Conservation (phyloP, 1,140 invertebrate species). For the Cephus cinctus region DNA sequence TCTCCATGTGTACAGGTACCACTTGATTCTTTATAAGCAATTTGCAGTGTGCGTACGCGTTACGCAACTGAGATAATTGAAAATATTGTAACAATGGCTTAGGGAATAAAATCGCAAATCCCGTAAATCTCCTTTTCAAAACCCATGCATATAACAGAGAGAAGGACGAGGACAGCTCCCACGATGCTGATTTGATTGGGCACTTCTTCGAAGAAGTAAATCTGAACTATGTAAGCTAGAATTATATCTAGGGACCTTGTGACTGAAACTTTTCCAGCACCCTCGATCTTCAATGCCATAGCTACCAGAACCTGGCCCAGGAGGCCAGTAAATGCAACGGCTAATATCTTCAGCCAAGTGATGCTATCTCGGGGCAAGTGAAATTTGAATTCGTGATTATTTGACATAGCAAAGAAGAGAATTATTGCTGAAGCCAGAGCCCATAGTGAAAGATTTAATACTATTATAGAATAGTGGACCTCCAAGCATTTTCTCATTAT, state of each 20-base stretch:
- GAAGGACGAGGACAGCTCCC: constrained; percentile 53
- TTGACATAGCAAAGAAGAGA: constrained; percentile 40
- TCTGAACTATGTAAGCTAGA: constrained; percentile 55
- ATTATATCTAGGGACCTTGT: constrained; percentile 58
- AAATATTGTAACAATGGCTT: too few species aligned
- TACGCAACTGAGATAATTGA: too few species aligned
- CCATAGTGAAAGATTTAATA: constrained; percentile 55
- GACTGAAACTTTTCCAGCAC: constrained; percentile 57
- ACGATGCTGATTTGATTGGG: constrained; percentile 49
- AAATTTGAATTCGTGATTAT: constrained; percentile 25
- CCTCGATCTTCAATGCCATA: constrained; percentile 54
- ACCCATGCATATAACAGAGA: constrained; percentile 55
- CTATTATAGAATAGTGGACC: constrained; percentile 55
- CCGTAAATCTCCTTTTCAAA: constrained; percentile 54
- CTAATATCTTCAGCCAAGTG: constrained; percentile 46
- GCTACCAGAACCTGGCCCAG: constrained; percentile 55
- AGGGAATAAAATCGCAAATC: constrained; percentile 50
- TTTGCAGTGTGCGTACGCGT: background rate
- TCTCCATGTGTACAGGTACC: too few species aligned
- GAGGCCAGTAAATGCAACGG: constrained; percentile 47
- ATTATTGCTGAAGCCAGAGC: constrained; percentile 43
- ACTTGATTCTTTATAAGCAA: too few species aligned
- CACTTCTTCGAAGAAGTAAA: constrained; percentile 55
- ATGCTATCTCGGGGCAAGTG: constrained; percentile 36
- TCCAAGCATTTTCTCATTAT: constrained; percentile 58